Base-by-base conservation (phyloP, 2,797 vertebrate species). In the Sebastes trivittatus region DNA sequence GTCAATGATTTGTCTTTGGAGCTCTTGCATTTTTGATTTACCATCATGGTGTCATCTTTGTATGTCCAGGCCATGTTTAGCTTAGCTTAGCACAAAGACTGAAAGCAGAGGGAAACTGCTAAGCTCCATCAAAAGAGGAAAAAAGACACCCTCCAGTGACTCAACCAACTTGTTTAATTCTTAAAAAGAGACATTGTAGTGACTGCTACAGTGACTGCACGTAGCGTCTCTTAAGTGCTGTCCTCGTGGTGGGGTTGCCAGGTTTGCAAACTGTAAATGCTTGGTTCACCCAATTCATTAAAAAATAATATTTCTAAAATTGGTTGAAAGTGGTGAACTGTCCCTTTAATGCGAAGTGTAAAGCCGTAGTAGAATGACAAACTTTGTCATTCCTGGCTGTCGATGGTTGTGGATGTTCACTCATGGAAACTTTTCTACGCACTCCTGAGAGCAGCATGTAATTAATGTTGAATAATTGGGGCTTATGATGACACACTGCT, bases 401-500 rank as follows among this genome's bases (percentile, higher is more conserved):
- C 7, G 11, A 62, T 22, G 20, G 16, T 18, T 62, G 22, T 49
- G 36, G 29, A 74, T 14, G 10, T 62, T 63, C 23, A 27, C 72
- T 69, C 49, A 2, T 49, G 38, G 56, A 72, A 61, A 64, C 63
- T 54, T 61, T 67, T 34, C 54, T 23, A 5, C 54, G 49, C 25
- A 2, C 29, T 67, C 22, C 25, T 27, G 68, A 58, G 77, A 68
- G 46, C 55, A n/a, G 74, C 32, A 1, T 36, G 11, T 87, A 63
- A 81, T 75, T 83, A 81, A 34, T 34, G 75, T n/a, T 18, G 77
- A 78, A 68, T 87, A 79, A 85, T 83, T 79, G 66, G 62, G 56
- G 54, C 18, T 75, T 63, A 32, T 77, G 79, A 79, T 75, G 82
- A 83, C 82, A 66, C 66, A 7, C n/a, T 16, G 67, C 56, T 68